A percentile compares a stretch with the other conserved stretches of the same genome.
Evolutionary conservation across 2,113 vertebrate species (phyloP).

Genomic region (Aramus guarauna): DNA sequence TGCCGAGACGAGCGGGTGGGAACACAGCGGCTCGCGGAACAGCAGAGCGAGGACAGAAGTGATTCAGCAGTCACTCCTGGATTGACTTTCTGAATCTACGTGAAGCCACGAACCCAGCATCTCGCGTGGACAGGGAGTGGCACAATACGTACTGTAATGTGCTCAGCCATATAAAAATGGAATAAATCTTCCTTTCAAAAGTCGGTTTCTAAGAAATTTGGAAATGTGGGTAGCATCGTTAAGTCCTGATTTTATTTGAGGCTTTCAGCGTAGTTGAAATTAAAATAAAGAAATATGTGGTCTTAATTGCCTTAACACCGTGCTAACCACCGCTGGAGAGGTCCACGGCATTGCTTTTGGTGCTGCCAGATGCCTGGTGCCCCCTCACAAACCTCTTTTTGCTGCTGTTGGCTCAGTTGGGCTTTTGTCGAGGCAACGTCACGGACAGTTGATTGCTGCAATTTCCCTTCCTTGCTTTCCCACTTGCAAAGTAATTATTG

Average conservation of each 20-base stretch:
- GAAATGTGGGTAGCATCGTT: rapidly evolving
- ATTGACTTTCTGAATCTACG: background rate
- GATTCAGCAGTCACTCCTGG: background rate
- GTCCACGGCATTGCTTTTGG: background rate
- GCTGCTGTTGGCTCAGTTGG: background rate
- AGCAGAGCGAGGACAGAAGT: background rate
- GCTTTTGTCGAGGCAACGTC: background rate
- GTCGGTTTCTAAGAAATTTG: background rate
- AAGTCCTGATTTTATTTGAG: background rate
- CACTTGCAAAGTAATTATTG: background rate
- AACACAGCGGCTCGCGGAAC: background rate
- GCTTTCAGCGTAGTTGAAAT: background rate
- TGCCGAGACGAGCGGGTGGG: background rate
- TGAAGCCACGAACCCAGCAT: background rate
- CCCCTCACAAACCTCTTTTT: background rate
- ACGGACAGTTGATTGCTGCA: background rate
- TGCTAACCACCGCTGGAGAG: rapidly evolving
- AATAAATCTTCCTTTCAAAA: background rate
- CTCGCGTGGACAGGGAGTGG: rapidly evolving
- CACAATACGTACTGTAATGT: rapidly evolving
- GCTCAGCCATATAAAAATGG: background rate
- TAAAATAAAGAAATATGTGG: background rate
- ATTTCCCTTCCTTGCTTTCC: background rate
- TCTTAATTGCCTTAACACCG: background rate
- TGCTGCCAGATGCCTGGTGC: background rate